phyloP scores from a whole-genome alignment of 2,888 invertebrate genomes.

The Folsomia manolachei region DNA sequence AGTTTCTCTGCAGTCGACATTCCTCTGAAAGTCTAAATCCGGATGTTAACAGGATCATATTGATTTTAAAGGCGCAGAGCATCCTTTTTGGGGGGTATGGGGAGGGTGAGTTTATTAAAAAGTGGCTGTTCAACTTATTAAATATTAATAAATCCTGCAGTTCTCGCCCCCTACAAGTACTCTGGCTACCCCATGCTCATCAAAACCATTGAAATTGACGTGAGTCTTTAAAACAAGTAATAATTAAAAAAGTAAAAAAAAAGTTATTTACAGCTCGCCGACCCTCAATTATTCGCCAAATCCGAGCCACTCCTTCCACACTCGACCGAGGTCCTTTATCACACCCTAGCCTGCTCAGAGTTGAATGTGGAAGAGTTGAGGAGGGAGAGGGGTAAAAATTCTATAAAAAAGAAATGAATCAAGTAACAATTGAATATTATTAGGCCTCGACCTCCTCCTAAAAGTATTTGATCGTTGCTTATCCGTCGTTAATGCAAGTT shows the following conservation, averaged over 20 bases:
- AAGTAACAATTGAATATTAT: too few relatives aligned
- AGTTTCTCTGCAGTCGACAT: conserved; percentile 90
- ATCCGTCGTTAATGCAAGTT: conserved; percentile 77
- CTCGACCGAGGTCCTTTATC: conserved; percentile 90
- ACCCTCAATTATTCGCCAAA: conserved; percentile 84
- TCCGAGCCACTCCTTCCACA: conserved; percentile 78
- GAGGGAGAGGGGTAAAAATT: conserved; percentile 75
- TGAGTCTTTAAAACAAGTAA: too few relatives aligned
- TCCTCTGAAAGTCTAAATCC: conserved; percentile 77
- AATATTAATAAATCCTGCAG: conserved; percentile 55
- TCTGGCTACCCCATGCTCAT: conserved; percentile 97
- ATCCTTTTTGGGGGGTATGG: conserved; percentile 89
- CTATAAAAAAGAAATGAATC: too few relatives aligned
- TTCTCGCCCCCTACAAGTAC: conserved; percentile 93
- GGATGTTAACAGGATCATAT: conserved; percentile 89
- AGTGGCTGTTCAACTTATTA: background rate
- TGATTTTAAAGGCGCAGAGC: conserved; percentile 88
- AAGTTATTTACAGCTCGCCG: too few relatives aligned
- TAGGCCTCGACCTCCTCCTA: conserved; percentile 63
- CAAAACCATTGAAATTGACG: conserved; percentile 90
- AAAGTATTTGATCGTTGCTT: conserved; percentile 93
- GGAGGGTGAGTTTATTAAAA: conserved; percentile 74
- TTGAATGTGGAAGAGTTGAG: conserved; percentile 96
- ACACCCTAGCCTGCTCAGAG: conserved; percentile 93
- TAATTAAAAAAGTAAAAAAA: too few relatives aligned